Evolutionary conservation across 2,113 vertebrate genomes (phyloP).

Genomic region (Sphaerodactylus townsendi): DNA sequence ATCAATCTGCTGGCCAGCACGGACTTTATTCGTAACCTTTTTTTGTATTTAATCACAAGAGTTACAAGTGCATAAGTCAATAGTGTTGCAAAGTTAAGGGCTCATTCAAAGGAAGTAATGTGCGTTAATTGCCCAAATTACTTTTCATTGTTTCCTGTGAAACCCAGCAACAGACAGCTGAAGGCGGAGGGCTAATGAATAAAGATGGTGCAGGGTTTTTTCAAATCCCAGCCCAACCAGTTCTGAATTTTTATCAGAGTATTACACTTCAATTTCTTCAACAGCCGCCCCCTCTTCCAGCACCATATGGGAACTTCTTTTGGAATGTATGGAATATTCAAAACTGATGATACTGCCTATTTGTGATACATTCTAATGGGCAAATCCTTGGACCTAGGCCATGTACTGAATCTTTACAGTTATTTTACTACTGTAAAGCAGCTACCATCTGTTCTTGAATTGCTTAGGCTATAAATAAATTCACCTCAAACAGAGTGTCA

Average conservation of each 20-base stretch:
- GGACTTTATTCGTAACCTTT: not conserved
- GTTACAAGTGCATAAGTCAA: not conserved
- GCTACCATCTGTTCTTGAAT: not conserved
- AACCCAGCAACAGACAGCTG: not conserved
- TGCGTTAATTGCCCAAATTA: too few species aligned
- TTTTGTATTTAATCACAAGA: not conserved
- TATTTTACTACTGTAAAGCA: not conserved
- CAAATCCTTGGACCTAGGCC: not conserved
- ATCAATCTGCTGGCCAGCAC: not conserved
- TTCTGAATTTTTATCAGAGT: too few species aligned
- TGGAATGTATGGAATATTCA: too few species aligned
- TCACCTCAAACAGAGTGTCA: not conserved
- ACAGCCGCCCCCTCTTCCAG: too few species aligned
- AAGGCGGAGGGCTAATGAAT: not conserved
- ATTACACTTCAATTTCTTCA: too few species aligned
- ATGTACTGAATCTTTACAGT: not conserved
- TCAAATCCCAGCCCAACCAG: not conserved
- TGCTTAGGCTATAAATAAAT: not conserved
- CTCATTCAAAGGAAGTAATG: too few species aligned
- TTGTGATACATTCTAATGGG: too few species aligned
- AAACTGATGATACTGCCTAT: too few species aligned
- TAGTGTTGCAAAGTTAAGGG: not conserved
- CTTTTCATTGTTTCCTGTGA: not conserved
- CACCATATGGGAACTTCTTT: too few species aligned
- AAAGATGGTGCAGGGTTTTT: not conserved